Evolutionary conservation across 1,140 invertebrate species (phyloP), one percentile per base, ranked within the genome.

Genomic region (Drosophila pseudoananassae): DNA sequence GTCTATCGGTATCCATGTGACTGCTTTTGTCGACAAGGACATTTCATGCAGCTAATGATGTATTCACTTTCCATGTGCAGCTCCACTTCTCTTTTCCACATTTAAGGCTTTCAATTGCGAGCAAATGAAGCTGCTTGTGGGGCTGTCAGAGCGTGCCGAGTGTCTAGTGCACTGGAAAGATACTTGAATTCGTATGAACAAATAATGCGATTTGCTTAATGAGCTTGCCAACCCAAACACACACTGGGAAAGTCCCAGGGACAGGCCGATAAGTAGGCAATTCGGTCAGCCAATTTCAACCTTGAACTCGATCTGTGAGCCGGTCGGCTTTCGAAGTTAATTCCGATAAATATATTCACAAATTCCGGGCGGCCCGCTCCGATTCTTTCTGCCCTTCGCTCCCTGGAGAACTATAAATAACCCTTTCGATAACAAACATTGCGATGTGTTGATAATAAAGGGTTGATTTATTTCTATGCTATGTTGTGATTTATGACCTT

Each of bases 381-480:
- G 27, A 36, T 49, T 64, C 53, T 74, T 46, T 45, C 45, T 17
- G 59, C 47, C 50, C 23, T 52, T 40, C 45, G 33, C 55, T 87
- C 83, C 83, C 83, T 17, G 40, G 78, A 82, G 83, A 54, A 87
- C 83, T 87, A 87, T 87, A 87, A 87, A 87, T 87, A 87, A 87
- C 83, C 83, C 83, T 87, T 83, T 88, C 83, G 83, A 87, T 87
- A 87, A 87, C 83, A 88, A 88, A 88, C 78, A 87, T 88, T 88
- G 83, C 83, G 83, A 87, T 88, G 83, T 87, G 83, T 88, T 87
- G 83, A 87, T 87, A 87, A 87, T 87, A 87, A 87, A 88, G 83
- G 83, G 83, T 87, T 87, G 83, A 87, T 87, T 87, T 87, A 87
- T 87, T 87, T 87, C 83, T 88, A 88, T 88, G 83, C 83, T 76